These are phyloP conservation scores for Xyrauchen texanus DNA, from an alignment of 2,113 vertebrate species.

Conservation along the genomic window DNA sequence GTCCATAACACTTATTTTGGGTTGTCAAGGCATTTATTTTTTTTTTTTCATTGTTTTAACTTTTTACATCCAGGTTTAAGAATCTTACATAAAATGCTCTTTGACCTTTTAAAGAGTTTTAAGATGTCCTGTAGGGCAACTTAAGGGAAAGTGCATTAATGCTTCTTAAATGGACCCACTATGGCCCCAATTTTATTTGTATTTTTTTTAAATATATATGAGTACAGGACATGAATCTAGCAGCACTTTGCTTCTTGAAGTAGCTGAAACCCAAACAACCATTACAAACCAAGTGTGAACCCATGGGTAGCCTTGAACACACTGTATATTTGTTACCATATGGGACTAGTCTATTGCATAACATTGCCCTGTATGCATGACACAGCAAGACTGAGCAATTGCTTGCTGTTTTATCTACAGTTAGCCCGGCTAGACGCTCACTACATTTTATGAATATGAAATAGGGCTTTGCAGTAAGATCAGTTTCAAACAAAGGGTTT, in stretches of 20 bases:
- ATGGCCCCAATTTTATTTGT: no score
- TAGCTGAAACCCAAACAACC: background rate
- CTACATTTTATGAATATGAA: no score
- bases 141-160: constrained; percentile 5
- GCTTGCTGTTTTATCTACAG: background rate
- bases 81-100: background rate
- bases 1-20: no score
- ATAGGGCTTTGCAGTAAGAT: no score
- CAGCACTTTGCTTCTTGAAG: background rate
- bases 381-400: constrained; percentile 9
- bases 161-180: background rate
- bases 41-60: background rate
- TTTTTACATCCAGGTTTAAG: background rate
- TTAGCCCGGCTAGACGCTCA: background rate
- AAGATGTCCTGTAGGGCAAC: background rate
- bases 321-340: background rate
- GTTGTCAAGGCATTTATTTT: no score
- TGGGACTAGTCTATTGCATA: constrained; percentile 29
- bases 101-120: background rate
- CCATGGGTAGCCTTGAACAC: background rate
- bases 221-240: background rate
- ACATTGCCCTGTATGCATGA: background rate
- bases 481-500: no score
- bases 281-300: background rate
- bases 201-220: no score